Evolutionary conservation across 2,113 vertebrate genomes (phyloP), one percentile per base, ranked within the genome.

Genomic region (Anhinga anhinga): DNA sequence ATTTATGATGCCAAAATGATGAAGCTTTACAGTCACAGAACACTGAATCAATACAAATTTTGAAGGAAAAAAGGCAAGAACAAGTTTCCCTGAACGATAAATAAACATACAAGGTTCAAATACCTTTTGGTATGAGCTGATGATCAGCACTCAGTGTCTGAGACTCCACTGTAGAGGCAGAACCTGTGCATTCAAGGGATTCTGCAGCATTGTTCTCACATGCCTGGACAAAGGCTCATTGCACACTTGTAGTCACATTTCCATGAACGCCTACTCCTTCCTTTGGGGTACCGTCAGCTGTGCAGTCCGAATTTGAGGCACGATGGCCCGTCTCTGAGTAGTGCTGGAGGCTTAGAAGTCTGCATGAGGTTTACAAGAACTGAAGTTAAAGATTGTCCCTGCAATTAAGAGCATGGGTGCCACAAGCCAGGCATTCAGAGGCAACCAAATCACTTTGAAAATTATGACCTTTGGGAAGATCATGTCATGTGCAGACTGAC

Each of bases 1-100:
- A 40, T 90, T 66, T 93, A 88, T 92, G 89, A 96, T 66, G 91
- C 76, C 90, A 55, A 71, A 90, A 96, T 87, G 36, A 92, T 61
- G 58, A 47, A 95, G 47, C n/a, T 76, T 93, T 66, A 82, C 49
- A 66, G 61, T 66, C 82, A 93, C 62, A 88, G 85, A 74, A 55
- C 38, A 86, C 29, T 80, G 78, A 92, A 73, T 90, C 36, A 40
- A 86, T 88, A 50, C 34, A 88, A 36, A 38, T 78, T 92, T 66
- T 86, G 65, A 85, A 91, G n/a, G n/a, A 50, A 95, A 86, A 84
- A 88, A 52, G 61, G 22, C 61, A 88, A 94, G 79, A n/a, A 79
- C 26, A 65, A 92, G 55, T 79, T 90, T 73, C 15, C 49, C 70
- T 44, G 34, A 85, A 77, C 59, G 88, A 78, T 81, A 78, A 88